Evolutionary conservation across 2,113 vertebrate genomes (phyloP), one percentile per base, ranked within the genome.

Genomic region (Apteryx mantelli): DNA sequence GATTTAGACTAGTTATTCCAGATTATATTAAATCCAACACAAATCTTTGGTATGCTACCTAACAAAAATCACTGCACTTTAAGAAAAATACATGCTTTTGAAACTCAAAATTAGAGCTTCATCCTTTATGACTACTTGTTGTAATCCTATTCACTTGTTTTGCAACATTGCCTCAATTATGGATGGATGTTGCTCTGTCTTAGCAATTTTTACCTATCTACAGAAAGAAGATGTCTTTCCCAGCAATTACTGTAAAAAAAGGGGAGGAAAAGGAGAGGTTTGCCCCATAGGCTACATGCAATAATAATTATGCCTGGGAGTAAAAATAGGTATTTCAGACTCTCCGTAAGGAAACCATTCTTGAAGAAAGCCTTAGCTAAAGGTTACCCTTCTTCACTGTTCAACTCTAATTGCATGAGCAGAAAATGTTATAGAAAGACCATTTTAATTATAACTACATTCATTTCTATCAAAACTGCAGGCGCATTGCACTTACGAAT

Each of bases 391-490:
- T 89, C 71, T 87, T 89, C 75, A 61, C 36, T 38, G 64, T 91
- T 32, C 66, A 32, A 50, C 79, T 91, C 71, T 97, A 93, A 97
- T 66, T 95, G 58, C 36, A 53, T 55, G 91, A 94, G 94, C 28
- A 86, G 76, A 97, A 95, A 96, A 96, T 38, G 56, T 56, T 92
- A 86, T 3, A 87, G 70, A 66, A 89, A 86, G 76, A 52, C 55
- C 50, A 56, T 93, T 95, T 96, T 94, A 97, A 97, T 97, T 97
- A 95, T 91, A 97, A 91, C 48, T 91, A 78, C 73, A 91, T 91
- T 95, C 7, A 94, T 66, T 96, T 95, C 64, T 92, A 69, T 80
- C 86, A 96, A 96, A 90, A 85, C 75, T 86, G 26, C 77, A 96
- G 94, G 78, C 89, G 71, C 76, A 71, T 69, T 38, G 89, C 20